A percentile compares a stretch with the other conserved stretches of the same genome.
phyloP scores from a whole-genome alignment of 2,888 invertebrate genomes.

The Drosophila antonietae region DNA sequence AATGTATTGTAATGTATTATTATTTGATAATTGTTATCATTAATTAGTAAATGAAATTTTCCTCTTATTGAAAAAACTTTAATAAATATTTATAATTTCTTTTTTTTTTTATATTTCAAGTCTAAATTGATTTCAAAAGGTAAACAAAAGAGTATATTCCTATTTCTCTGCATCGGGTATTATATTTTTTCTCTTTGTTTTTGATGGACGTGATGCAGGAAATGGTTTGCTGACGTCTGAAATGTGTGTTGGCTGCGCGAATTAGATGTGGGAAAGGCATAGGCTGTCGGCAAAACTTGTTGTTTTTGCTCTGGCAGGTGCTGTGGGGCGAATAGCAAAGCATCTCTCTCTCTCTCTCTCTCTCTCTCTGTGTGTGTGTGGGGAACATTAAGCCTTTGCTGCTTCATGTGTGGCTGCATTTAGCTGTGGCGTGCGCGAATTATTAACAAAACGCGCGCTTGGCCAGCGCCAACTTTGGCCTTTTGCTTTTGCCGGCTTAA shows the following conservation, averaged over 20 bases:
- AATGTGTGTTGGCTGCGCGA: slow-evolving; percentile 17
- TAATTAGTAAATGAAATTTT: too few relatives aligned
- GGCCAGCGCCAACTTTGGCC: slow-evolving; percentile 41
- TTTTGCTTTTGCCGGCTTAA: slow-evolving; percentile 62
- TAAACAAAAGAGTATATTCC: not conserved
- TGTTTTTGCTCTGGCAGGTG: slow-evolving; percentile 6
- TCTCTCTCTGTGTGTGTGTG: slow-evolving; percentile 22
- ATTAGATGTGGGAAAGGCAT: slow-evolving; percentile 45
- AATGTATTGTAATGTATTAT: too few relatives aligned
- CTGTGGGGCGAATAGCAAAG: not conserved
- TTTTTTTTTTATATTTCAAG: too few relatives aligned
- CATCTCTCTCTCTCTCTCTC: not conserved
- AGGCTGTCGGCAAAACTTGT: slow-evolving; percentile 41
- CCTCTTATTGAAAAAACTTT: too few relatives aligned
- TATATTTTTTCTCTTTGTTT: not conserved
- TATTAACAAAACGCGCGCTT: slow-evolving; percentile 60
- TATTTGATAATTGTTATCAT: too few relatives aligned
- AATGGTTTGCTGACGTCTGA: slow-evolving; percentile 2
- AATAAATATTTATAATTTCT: too few relatives aligned
- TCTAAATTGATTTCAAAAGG: too few relatives aligned
- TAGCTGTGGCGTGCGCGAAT: slow-evolving; percentile 55
- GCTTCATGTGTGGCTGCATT: slow-evolving; percentile 67
- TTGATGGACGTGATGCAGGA: not conserved
- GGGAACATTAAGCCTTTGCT: slow-evolving; percentile 32
- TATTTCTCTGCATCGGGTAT: too few relatives aligned